Conservation (phyloP, 2,113 vertebrate genomes). For the Pseudopipra pipra region DNA sequence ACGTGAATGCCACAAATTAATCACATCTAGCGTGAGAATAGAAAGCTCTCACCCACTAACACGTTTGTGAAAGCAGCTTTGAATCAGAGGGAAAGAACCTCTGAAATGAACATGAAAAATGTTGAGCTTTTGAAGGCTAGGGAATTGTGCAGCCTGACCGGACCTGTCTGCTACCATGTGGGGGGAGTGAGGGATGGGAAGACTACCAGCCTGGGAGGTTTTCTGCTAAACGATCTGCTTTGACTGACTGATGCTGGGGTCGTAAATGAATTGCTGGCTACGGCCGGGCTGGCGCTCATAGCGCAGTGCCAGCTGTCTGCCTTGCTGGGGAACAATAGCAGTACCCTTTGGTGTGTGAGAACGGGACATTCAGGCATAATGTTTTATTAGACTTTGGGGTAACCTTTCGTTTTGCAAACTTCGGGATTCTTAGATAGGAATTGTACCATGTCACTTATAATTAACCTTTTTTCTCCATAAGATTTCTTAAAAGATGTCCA, state of each 20-base stretch:
- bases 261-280: constrained; percentile 77
- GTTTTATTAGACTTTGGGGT: constrained; percentile 58
- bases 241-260: constrained; percentile 74
- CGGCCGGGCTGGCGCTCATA: constrained; percentile 79
- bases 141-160: constrained; percentile 72
- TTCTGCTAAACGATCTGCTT: constrained; percentile 76
- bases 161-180: constrained; percentile 78
- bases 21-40: constrained; percentile 85
- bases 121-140: constrained; percentile 74
- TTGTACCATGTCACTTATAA: constrained; percentile 62
- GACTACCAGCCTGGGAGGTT: constrained; percentile 76
- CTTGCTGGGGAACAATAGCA: constrained; percentile 72
- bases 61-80: constrained; percentile 74
- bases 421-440: constrained; percentile 58
- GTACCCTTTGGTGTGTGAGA: constrained; percentile 70
- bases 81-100: constrained; percentile 73
- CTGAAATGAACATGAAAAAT: constrained; percentile 85
- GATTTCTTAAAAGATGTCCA: neutral
- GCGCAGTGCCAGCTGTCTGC: constrained; percentile 87
- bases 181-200: constrained; percentile 68
- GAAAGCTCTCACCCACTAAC: constrained; percentile 78
- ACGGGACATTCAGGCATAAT: constrained; percentile 52
- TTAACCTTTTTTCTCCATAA: constrained; percentile 39
- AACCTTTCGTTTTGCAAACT: constrained; percentile 51
- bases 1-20: constrained; percentile 90